These are phyloP conservation scores for Elgaria multicarinata DNA, from an alignment of 2,113 vertebrate genomes.

Conservation along the genomic window DNA sequence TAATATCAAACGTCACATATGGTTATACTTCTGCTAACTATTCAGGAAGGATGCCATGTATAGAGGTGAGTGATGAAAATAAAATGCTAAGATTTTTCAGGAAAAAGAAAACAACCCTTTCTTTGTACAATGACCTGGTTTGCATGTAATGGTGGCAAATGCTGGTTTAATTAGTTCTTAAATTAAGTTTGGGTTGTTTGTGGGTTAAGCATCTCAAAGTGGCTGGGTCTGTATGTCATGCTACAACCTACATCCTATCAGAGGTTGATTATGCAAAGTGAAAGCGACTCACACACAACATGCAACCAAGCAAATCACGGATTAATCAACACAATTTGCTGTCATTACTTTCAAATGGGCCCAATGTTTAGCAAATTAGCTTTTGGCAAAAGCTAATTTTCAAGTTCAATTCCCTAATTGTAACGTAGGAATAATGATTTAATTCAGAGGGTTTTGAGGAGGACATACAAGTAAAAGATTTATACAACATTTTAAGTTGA, in stretches of 20 bases:
- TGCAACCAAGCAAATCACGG: too few species aligned
- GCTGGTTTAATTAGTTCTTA: too few species aligned
- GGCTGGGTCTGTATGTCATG: too few species aligned
- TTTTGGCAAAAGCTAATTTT: background rate
- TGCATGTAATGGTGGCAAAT: too few species aligned
- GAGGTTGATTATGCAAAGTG: too few species aligned
- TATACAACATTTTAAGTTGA: background rate
- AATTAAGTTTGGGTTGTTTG: too few species aligned
- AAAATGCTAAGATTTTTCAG: slow-evolving; percentile 16
- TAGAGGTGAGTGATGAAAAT: slow-evolving; percentile 83
- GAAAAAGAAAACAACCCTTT: background rate
- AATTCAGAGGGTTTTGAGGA: background rate
- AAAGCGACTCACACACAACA: too few species aligned
- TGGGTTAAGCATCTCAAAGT: too few species aligned
- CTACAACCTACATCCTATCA: too few species aligned
- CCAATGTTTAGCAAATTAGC: too few species aligned
- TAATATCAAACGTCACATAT: slow-evolving; percentile 95
- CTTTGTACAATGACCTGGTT: background rate
- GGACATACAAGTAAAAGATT: background rate
- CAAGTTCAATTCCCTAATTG: background rate
- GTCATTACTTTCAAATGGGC: too few species aligned
- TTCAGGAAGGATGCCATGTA: slow-evolving; percentile 95
- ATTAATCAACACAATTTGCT: too few species aligned
- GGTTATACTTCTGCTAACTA: slow-evolving; percentile 94
- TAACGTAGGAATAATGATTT: background rate